Base-by-base conservation (phyloP, 1,140 invertebrate genomes). In the Plectrocnemia conspersa region DNA sequence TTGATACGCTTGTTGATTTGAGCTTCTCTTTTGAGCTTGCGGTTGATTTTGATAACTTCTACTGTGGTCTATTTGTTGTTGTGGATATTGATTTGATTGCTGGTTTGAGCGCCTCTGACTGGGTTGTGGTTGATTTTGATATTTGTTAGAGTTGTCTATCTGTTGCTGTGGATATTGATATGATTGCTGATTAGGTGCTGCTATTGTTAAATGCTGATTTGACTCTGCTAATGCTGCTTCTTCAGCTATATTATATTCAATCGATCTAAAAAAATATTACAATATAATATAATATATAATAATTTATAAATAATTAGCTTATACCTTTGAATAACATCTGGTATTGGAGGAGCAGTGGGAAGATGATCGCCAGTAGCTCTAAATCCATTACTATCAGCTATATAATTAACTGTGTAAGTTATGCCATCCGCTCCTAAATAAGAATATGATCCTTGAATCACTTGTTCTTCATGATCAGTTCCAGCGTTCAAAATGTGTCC, bases 391-490 rank as follows among this genome's bases (percentile, higher is more conserved):
- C 72, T 72, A 63, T 80, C 78, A 21, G 79, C 79, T 33, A 74
- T 66, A 62, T 79, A 80, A 56, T 71, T 73, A 10, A 79, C 70
- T 5, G 77, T 78, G 49, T 76, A 76, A 10, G 72, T 73, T 56
- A 68, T 69, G 40, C 78, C 78, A 64, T 82, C 76, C 54, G 77
- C 77, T 24, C 76, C 76, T 13, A 77, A 71, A 64, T 81, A 83
- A 15, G 79, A 79, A 66, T 82, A 83, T 10, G 77, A 78, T 40
- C 81, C 81, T 63, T 77, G 74, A n/a, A 79, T 78, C 9, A 76
- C 70, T 64, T 77, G 74, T 44, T 77, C 73, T 63, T 75, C 73
- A 54, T 78, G 70, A 16, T 76, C 75, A 52, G 68, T 70, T 24
- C 78, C 78, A 23, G 68, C 64, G 61, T 78, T 77, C 64, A 75